Evolutionary conservation across 2,113 vertebrate genomes (phyloP).

Genomic region (Austrofundulus limnaeus): DNA sequence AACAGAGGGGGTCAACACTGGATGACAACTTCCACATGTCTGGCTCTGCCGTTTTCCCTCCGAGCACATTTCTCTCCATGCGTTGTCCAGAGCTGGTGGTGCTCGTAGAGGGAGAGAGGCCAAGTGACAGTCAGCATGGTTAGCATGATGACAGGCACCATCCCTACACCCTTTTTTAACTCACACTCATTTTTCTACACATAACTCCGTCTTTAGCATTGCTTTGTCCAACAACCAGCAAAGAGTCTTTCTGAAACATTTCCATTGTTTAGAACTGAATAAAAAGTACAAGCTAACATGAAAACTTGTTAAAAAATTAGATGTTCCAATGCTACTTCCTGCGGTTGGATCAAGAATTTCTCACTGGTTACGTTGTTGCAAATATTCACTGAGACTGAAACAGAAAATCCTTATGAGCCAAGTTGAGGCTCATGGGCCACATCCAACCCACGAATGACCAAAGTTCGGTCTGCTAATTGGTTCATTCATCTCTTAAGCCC

Average conservation of each 20-base stretch:
- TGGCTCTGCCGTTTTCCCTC: slow-evolving; percentile 66
- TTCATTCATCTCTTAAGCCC: no score
- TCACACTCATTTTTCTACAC: neutral
- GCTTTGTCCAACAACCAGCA: slow-evolving; percentile 10
- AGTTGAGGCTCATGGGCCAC: no score
- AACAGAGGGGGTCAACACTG: slow-evolving; percentile 69
- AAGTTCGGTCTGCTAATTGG: no score
- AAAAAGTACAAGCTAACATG: neutral
- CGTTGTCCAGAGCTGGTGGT: slow-evolving; percentile 58
- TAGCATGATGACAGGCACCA: slow-evolving; percentile 57
- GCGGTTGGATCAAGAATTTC: neutral
- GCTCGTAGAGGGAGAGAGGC: slow-evolving; percentile 44
- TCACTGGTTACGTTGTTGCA: no score
- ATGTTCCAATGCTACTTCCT: neutral
- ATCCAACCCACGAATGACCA: no score
- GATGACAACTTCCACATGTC: slow-evolving; percentile 82
- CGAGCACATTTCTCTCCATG: slow-evolving; percentile 71
- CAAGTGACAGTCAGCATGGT: slow-evolving; percentile 55
- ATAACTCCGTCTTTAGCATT: slow-evolving; percentile 1
- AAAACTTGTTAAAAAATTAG: neutral
- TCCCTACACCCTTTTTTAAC: slow-evolving; percentile 30
- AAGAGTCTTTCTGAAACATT: neutral
- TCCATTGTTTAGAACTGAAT: neutral
- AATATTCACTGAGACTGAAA: no score
- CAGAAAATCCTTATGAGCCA: no score